Base-by-base conservation (phyloP, 2,888 invertebrate genomes). In the Allophyes oxyacanthae region DNA sequence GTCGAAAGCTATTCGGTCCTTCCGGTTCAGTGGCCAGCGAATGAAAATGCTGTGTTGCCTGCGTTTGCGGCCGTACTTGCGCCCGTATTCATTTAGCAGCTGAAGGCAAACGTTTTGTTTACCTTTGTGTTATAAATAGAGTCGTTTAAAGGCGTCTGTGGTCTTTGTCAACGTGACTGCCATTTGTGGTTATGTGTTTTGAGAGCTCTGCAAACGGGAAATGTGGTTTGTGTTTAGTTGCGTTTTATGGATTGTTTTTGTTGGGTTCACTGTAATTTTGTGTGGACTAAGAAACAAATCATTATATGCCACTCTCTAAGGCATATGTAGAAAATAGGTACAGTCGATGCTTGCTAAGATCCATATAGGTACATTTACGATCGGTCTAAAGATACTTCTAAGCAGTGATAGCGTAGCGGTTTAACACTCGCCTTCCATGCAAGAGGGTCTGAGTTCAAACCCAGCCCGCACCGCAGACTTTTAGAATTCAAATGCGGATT, bases 71-170 rank as follows among this genome's bases (percentile, higher is more conserved):
- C 61, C 46, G 37, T 42, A 66, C 59, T 63, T 45, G 62, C 54
- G 60, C 57, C 49, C 62, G 60, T 74, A 69, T 78, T 74, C 78
- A 77, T 77, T 76, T 77, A 71, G 58, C 63, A 30, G 34, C 43
- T 52, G 48, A 53, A 70, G 48, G 58, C 58, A 54, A 64, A 56
- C 37, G 62, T 66, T 70, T 74, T 78, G 72, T 71, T 72, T 74
- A 74, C 69, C 64, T 63, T 61, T 69, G 61, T 65, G 69, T 63
- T 66, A 72, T 76, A 73, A 71, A 74, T 71, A 49, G 50, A 71
- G 33, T 50, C 38, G 49, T 61, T 67, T 62, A 56, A 50, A 71
- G 57, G 64, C 62, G 57, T 48, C 49, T 60, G 51, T 54, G 55
- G 60, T 55, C 45, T 53, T 62, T 70, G 52, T 52, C 66, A 59